A percentile compares a stretch with the other conserved stretches of the same genome.
Evolutionary conservation across 2,113 vertebrate genomes (phyloP).

Genomic region (Caranx melampygus): DNA sequence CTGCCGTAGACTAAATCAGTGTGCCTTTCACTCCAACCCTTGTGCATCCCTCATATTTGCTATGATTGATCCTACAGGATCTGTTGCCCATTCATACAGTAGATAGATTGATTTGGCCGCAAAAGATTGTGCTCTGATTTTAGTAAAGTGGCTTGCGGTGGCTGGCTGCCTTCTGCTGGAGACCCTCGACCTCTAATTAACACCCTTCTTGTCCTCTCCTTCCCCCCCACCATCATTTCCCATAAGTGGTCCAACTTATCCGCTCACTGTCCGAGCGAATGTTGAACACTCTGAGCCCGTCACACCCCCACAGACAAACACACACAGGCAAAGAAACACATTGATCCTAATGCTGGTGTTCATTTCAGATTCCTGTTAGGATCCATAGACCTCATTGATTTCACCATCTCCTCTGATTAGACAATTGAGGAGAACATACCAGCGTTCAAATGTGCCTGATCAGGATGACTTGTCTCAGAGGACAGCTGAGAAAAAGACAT

Average conservation of each 20-base stretch:
- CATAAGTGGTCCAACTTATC: slow-evolving; percentile 62
- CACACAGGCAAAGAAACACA: slow-evolving; percentile 57
- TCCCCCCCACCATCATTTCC: slow-evolving; percentile 47
- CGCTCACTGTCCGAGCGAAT: slow-evolving; percentile 61
- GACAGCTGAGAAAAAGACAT: slow-evolving; percentile 49
- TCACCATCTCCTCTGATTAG: slow-evolving; percentile 86
- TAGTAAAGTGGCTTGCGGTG: slow-evolving; percentile 57
- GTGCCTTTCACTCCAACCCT: slow-evolving; percentile 49
- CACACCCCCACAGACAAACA: slow-evolving; percentile 34
- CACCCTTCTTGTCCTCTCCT: slow-evolving; percentile 12
- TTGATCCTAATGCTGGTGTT: slow-evolving; percentile 82
- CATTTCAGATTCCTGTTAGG: slow-evolving; percentile 87
- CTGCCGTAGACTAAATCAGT: slow-evolving; percentile 66
- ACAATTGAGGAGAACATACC: slow-evolving; percentile 79
- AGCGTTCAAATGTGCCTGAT: slow-evolving; percentile 67
- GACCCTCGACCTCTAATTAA: slow-evolving; percentile 64
- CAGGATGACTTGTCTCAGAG: slow-evolving; percentile 69
- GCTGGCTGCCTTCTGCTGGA: slow-evolving; percentile 42
- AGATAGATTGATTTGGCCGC: slow-evolving; percentile 56
- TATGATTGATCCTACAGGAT: slow-evolving; percentile 57
- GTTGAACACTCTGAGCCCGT: slow-evolving; percentile 63
- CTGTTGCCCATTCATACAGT: slow-evolving; percentile 39
- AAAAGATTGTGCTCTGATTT: slow-evolving; percentile 44
- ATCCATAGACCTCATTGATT: slow-evolving; percentile 85
- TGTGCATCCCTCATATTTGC: slow-evolving; percentile 50